Evolutionary conservation across 2,113 vertebrate species (phyloP), one percentile per base, ranked within the genome.

Genomic region (Struthidea cinerea): DNA sequence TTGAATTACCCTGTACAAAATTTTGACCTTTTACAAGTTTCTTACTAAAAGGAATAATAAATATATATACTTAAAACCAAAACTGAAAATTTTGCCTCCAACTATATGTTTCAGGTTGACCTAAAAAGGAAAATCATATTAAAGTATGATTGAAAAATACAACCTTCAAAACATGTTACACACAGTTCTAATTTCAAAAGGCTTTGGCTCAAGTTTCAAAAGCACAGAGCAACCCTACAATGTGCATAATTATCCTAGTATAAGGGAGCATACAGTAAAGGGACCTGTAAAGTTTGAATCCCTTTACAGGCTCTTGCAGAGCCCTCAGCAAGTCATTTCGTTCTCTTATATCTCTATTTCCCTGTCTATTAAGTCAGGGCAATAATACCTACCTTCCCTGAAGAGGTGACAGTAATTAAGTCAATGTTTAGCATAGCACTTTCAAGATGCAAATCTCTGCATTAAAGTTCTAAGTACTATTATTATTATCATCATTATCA

Each of bases 391-490:
- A 92, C 87, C 56, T 95, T 96, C 95, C 94, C 94, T 11, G 44
- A 90, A 97, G 96, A 96, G 79, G 96, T 96, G 93, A 96, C 93
- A 96, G 93, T 96, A 97, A 96, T 97, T 96, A 97, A 97, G 95
- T 96, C 96, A 96, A 87, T 96, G 96, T 96, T 96, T 97, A 96
- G 96, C 95, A 94, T 96, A 95, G 83, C 85, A 93, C 79, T 96
- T 96, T 93, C 83, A 93, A 95, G 95, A 96, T 96, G 96, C 92
- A 96, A 96, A 96, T 96, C 82, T 90, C 94, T 95, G 71, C 92
- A 94, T 94, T 96, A 89, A 97, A 94, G 88, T 91, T 95, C 92
- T 96, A 96, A 94, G 86, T 94, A 84, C 89, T 91, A 68, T 93
- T 92, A 92, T 92, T 93, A 93, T 96, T 94, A 90, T 93, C 90